Evolutionary conservation across 2,888 invertebrate genomes (phyloP).

Genomic region (Oconnorella tubifera): DNA sequence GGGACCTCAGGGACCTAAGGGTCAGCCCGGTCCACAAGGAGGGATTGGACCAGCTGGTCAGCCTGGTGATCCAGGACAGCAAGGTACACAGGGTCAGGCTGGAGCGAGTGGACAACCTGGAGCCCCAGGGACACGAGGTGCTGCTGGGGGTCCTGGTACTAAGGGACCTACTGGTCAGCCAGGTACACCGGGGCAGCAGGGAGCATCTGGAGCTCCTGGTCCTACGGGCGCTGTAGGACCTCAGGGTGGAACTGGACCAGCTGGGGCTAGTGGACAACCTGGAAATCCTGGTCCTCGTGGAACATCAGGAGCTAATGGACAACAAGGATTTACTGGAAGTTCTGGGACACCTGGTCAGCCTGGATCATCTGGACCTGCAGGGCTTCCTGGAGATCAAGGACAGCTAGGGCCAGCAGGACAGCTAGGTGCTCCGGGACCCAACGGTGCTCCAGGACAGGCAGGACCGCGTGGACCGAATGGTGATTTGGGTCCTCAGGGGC

Average conservation of each 20-base stretch:
- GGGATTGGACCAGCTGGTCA: slow-evolving; percentile 21
- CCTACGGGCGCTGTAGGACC: neutral
- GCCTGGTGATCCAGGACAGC: slow-evolving; percentile 18
- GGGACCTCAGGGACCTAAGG: slow-evolving; percentile 17
- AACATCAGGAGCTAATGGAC: slow-evolving; percentile 27
- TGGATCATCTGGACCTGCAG: neutral
- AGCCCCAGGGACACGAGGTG: neutral
- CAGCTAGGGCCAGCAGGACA: slow-evolving; percentile 19
- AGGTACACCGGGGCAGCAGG: slow-evolving; percentile 8
- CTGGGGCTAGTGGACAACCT: slow-evolving; percentile 11
- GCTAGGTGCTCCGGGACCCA: slow-evolving; percentile 18
- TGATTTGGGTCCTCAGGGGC: slow-evolving; percentile 3
- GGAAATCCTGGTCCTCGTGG: slow-evolving; percentile 19
- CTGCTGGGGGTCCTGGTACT: neutral
- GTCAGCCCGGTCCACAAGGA: slow-evolving; percentile 33
- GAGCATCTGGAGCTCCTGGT: neutral
- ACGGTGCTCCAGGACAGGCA: slow-evolving; percentile 36
- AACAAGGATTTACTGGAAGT: slow-evolving; percentile 12
- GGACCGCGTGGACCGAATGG: slow-evolving; percentile 37
- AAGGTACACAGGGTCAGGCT: slow-evolving; percentile 19
- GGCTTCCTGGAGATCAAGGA: slow-evolving; percentile 3
- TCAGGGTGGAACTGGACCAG: slow-evolving; percentile 3
- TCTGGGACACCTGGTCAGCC: slow-evolving; percentile 7
- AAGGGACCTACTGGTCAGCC: neutral
- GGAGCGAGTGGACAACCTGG: slow-evolving; percentile 13